These are phyloP conservation scores for Dreissena polymorpha DNA, from an alignment of 1,140 invertebrate species.

Conservation along the genomic window DNA sequence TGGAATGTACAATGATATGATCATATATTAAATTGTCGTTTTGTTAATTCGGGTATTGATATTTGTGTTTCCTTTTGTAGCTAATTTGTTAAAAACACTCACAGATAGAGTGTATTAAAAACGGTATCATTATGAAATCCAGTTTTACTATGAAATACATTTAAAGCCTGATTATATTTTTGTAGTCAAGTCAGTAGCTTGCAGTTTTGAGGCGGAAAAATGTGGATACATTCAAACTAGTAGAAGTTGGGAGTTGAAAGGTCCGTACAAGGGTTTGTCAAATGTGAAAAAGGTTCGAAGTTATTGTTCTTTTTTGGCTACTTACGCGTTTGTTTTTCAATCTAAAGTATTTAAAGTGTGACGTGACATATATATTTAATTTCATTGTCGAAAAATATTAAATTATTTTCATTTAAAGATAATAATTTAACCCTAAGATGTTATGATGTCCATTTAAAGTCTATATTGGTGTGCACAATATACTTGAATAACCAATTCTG, in stretches of 20 bases:
- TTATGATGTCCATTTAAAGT: too few relatives aligned
- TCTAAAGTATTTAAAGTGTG: too few relatives aligned
- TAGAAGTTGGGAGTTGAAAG: slow-evolving; percentile 4
- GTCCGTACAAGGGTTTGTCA: background rate
- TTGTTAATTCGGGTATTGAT: background rate
- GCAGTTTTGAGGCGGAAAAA: background rate
- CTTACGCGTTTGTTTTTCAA: too few relatives aligned
- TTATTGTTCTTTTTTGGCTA: too few relatives aligned
- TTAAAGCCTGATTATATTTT: background rate
- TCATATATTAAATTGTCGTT: background rate
- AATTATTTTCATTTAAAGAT: too few relatives aligned
- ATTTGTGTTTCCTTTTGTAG: background rate
- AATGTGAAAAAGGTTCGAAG: too few relatives aligned
- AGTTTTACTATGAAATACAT: background rate
- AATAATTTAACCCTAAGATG: too few relatives aligned
- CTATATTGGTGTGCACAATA: too few relatives aligned
- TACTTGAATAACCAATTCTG: too few relatives aligned
- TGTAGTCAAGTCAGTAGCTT: slow-evolving; percentile 8
- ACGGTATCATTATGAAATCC: background rate
- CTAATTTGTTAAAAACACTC: background rate
- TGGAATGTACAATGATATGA: background rate
- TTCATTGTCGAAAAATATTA: too few relatives aligned
- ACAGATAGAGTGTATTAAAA: background rate
- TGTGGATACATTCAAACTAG: slow-evolving; percentile 8
- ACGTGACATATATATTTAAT: too few relatives aligned